Evolutionary conservation across 2,888 invertebrate genomes (phyloP).

Genomic region (Phalangium opilio): DNA sequence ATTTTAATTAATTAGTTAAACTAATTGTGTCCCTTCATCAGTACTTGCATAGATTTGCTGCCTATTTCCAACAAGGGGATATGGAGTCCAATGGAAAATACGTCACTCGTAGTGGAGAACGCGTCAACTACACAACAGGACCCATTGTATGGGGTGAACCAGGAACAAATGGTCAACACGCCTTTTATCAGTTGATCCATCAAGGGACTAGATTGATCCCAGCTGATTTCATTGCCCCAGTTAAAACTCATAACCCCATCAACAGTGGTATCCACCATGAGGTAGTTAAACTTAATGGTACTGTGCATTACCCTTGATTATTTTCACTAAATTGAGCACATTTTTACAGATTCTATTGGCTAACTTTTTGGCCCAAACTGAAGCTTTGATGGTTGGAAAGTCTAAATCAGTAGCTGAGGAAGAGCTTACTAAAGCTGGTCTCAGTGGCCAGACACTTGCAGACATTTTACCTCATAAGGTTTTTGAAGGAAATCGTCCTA

Average conservation of each 20-base stretch:
- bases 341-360: constrained; percentile 58
- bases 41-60: constrained; percentile 94
- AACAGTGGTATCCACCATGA: constrained; percentile 70
- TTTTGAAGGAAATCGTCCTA: constrained; percentile 91
- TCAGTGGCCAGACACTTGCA: constrained; percentile 52
- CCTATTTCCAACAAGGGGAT: constrained; percentile 99
- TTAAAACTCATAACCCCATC: constrained; percentile 75
- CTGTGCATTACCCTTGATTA: neutral
- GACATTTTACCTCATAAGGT: constrained; percentile 85
- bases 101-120: constrained; percentile 35
- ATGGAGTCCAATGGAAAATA: constrained; percentile 99
- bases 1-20: constrained; percentile 1
- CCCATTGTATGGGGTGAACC: constrained; percentile 96
- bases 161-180: constrained; percentile 98
- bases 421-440: constrained; percentile 64
- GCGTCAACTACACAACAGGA: constrained; percentile 42
- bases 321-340: neutral
- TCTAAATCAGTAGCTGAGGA: constrained; percentile 48
- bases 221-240: constrained; percentile 90
- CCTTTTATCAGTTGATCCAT: constrained; percentile 97
- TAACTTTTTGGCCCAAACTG: constrained; percentile 97
- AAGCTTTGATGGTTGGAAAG: constrained; percentile 84
- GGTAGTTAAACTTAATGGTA: constrained; percentile 27
- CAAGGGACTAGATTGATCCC: constrained; percentile 84
- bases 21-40: constrained; percentile 18